Evolutionary conservation across 30 jellyfish, hydroid and myxozoan genomes (phyloP).

Genomic region (Hydra vulgaris): DNA sequence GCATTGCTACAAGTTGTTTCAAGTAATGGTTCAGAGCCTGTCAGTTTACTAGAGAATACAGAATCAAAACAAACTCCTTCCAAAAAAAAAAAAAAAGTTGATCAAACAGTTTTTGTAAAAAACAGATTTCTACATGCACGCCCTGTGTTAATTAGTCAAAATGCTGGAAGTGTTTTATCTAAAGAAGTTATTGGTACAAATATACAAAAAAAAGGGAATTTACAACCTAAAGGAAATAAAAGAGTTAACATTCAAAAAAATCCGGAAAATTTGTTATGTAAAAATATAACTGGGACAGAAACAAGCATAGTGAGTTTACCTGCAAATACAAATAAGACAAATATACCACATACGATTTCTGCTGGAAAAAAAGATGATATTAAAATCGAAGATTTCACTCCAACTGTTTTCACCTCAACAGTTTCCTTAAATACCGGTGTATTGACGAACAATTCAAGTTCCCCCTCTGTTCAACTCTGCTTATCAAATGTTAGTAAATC

Average conservation of each 20-base stretch:
- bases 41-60: background rate
- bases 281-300: too few relatives aligned
- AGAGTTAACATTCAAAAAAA: too few relatives aligned
- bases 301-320: background rate
- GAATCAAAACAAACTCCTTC: background rate
- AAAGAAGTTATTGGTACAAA: background rate
- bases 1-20: background rate
- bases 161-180: background rate
- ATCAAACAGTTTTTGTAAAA: constrained; percentile 5
- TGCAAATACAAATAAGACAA: too few relatives aligned
- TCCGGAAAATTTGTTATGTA: too few relatives aligned
- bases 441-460: too few relatives aligned
- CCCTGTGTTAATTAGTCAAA: constrained; percentile 8
- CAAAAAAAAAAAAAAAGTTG: background rate
- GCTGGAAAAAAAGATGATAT: too few relatives aligned
- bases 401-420: too few relatives aligned
- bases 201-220: background rate
- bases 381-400: too few relatives aligned
- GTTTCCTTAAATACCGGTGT: too few relatives aligned
- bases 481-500: background rate
- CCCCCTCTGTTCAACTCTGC: background rate
- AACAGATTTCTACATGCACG: constrained; percentile 16
- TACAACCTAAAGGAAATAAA: too few relatives aligned
- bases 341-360: too few relatives aligned
- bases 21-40: background rate